phyloP scores from a whole-genome alignment of 2,797 vertebrate genomes.

The Peromyscus attwateri region DNA sequence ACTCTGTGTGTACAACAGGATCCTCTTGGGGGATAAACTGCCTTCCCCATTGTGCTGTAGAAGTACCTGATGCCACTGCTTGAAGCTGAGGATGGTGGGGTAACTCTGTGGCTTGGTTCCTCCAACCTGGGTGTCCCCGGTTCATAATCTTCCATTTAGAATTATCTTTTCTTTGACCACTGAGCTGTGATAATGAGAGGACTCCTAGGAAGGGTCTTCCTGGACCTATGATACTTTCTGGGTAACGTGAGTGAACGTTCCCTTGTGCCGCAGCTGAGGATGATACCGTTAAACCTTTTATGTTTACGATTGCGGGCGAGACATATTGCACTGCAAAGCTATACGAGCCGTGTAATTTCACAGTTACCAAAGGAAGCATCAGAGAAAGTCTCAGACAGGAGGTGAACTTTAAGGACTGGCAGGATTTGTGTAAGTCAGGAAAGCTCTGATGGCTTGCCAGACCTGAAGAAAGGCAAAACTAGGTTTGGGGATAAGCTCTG shows the following conservation, averaged over 20 bases:
- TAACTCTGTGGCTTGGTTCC: background rate
- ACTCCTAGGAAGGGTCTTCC: background rate
- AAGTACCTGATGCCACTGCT: background rate
- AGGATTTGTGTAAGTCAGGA: background rate
- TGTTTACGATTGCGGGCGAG: background rate
- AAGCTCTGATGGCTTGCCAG: background rate
- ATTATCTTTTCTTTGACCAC: background rate
- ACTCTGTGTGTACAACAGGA: background rate
- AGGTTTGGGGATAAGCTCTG: too few species aligned
- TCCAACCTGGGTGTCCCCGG: background rate
- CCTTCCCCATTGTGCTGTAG: background rate
- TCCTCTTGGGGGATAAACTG: background rate
- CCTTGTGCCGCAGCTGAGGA: background rate
- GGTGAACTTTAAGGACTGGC: background rate
- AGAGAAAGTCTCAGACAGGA: background rate
- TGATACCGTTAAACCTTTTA: background rate
- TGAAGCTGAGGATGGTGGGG: background rate
- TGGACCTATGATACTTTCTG: background rate
- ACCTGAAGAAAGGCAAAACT: background rate
- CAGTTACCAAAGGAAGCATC: constrained; percentile 39
- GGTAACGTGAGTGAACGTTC: background rate
- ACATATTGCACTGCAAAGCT: background rate
- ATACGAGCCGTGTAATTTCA: background rate
- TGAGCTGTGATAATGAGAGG: background rate
- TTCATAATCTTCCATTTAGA: background rate